Evolutionary conservation across 2,797 vertebrate genomes (phyloP), one percentile per base, ranked within the genome.

Genomic region (Acanthurus leucopareius): DNA sequence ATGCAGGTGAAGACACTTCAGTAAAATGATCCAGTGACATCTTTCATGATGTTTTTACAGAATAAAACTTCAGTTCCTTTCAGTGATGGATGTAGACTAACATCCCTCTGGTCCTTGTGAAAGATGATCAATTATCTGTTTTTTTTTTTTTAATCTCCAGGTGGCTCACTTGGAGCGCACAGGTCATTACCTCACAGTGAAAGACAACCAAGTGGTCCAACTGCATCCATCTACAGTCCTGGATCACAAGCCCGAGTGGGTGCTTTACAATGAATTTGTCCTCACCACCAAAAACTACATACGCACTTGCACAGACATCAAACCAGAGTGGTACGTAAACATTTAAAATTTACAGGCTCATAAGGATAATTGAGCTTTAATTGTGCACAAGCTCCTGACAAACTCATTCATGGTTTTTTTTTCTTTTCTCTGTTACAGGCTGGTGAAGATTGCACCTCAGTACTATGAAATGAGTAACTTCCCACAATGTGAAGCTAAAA

Each of bases 401-500:
- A n/a, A 54, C 20, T 54, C 14, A 5, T 54, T 71, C 4, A 58
- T 51, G 3, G 3, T 47, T 25, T 77, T 58, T 5, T 77, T 58
- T 5, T 60, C 6, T 28, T 19, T 80, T 17, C 58, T 73, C 58
- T 64, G 4, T 72, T 93, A 82, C 95, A 98, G 97, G 97, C 95
- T 98, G 92, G 97, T 98, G 90, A 98, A 98, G 95, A 98, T 98
- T 89, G 97, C 97, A 75, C 96, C 97, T 75, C 97, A 98, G 90
- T 98, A 98, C 96, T 98, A 98, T 86, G 97, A 98, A 93, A 98
- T 98, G 97, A 91, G 97, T 93, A 98, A 98, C 96, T 98, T 98
- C 92, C 97, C 97, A 83, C 97, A 98, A 95, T 98, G 97, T 86
- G 97, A 98, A 96, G 97, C 97, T 88, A 98, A 98, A 93, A 95